Conservation (phyloP, 2,797 vertebrate species). For the Nasua narica region DNA sequence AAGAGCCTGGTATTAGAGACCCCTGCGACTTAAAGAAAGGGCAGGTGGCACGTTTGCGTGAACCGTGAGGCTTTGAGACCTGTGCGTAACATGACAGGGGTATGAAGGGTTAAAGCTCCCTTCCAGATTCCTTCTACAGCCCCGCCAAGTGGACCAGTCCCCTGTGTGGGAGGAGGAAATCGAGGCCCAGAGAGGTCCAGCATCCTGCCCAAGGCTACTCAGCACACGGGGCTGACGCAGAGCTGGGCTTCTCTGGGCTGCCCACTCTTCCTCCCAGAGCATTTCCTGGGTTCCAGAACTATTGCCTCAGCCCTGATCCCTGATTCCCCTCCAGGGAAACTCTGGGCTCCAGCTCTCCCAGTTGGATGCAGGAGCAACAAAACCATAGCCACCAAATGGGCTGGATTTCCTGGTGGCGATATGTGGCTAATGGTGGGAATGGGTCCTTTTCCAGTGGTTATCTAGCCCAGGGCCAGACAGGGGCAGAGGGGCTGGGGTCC, state of each 20-base stretch:
- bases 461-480: not conserved
- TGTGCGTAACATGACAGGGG: not conserved
- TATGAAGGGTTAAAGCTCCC: not conserved
- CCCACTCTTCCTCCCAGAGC: not conserved
- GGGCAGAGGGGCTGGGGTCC: not conserved
- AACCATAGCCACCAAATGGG: rapidly evolving
- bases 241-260: not conserved
- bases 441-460: not conserved
- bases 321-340: not conserved
- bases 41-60: not conserved
- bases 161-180: not conserved
- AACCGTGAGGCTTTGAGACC: not conserved
- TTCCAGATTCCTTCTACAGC: not conserved
- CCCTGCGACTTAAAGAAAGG: not conserved
- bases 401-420: not conserved
- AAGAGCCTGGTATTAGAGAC: not conserved
- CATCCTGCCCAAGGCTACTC: not conserved
- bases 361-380: not conserved
- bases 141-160: not conserved
- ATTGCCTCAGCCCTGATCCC: not conserved
- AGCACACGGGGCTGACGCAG: too few species aligned
- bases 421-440: rapidly evolving
- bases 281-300: not conserved
- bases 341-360: not conserved
- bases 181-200: not conserved